Evolutionary conservation across 1,140 invertebrate genomes (phyloP), one percentile per base, ranked within the genome.

Genomic region (Zaprionus lachaisei): DNA sequence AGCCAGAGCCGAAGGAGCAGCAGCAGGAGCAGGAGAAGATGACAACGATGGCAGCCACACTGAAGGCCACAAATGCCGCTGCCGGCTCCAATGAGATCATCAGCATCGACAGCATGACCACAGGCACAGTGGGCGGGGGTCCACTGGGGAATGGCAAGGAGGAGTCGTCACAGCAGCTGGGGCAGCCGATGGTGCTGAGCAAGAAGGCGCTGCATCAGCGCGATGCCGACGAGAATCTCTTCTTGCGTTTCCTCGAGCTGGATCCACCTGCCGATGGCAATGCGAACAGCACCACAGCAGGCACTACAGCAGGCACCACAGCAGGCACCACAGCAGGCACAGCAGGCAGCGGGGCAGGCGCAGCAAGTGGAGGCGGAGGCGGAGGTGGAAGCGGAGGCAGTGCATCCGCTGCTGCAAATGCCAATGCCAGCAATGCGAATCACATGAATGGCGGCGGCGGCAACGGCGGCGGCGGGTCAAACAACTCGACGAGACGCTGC

Each of bases 161-260:
- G 20, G 85, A 83, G 20, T 28, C 26, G 2, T 11, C 51, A 5
- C 67, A 72, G 55, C 80, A 82, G 34, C 64, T 28, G 69, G 31
- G 17, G 14, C 90, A 92, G 31, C 90, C 90, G 5, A 92, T 92
- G 83, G 67, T 91, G 28, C 77, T 94, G 7, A 94, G 92, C 72
- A 93, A 93, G 76, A 93, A 93, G 38, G 94, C 94, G 5, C 94
- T 95, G 15, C 93, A 95, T 66, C 95, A 96, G 75, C 93, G 95
- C 14, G 94, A 95, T 74, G 95, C 95, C n/a, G 95, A 96, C 72
- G 95, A 96, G 86, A 95, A 96, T 92, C 90, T 96, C 51, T 97
- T 97, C 92, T 94, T 97, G 34, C 94, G 96, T 68, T 96, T 97
- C 84, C 93, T 97, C 75, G 96, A 97, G 91, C 93, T 97, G 63